Evolutionary conservation across 2,888 invertebrate species (phyloP), one percentile per base, ranked within the genome.

Genomic region (Drosophila rubida): DNA sequence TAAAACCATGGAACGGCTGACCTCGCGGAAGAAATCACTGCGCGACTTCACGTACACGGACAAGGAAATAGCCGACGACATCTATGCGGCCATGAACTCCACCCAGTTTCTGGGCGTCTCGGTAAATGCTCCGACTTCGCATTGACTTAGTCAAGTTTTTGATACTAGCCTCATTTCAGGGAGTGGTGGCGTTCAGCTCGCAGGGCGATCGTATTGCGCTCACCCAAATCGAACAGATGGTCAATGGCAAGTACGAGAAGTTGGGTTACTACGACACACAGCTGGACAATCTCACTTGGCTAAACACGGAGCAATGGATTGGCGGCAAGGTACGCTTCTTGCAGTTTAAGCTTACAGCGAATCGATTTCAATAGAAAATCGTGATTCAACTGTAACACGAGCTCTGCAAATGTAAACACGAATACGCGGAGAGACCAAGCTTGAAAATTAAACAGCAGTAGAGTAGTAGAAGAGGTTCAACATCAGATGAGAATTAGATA

Each of bases 141-240:
- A 2, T 3, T 16, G 3, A 16, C 13, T 13, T 13, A 4, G 7
- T 1, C 1, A 22, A 37, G 1, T 4, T 11, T n/a, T 2, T 7
- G 4, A 14, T 8, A 4, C 5, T 1, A 27, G n/a, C 14, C 14
- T 22, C 0, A 67, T 90, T 92, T 13, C 92, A 99, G 99, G 99
- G 99, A 46, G 94, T 96, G 88, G 99, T 99, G 69, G 99, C 98
- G 35, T 99, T 99, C 93, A 98, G 98, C 80, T 98, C 98, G 7
- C 97, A 97, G 93, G 99, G 99, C 80, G 99, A 99, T 93, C 95
- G 99, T 86, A 99, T 99, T 90, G 99, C 99, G 46, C 94, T 98
- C 92, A 99, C 99, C 23, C 98, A 99, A 93, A 98, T 99, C 80
- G 99, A 99, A 91, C 99, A 99, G 93, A 95, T 98, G 93, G 95